Base-by-base conservation (phyloP, 2,113 vertebrate species). In the Phyllostomus discolor region DNA sequence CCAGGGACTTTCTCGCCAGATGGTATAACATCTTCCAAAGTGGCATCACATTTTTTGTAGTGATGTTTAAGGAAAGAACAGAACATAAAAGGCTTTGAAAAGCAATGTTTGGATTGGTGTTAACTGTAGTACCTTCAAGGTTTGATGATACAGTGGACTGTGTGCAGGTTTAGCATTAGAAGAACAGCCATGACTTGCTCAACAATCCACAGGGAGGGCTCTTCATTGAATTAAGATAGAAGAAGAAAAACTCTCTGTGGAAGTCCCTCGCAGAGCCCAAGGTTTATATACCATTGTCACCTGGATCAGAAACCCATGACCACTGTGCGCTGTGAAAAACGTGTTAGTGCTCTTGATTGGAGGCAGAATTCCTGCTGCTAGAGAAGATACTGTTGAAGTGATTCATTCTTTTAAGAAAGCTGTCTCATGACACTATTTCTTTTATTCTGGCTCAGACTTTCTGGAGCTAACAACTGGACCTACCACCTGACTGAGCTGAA, bases 391-490 rank as follows among this genome's bases (percentile, higher is more conserved):
- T 19, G 10, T 41, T 28, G 78, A 85, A 83, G 50, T 81, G 89
- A 86, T 81, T 79, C 93, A 33, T 79, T 93, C 59, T 88, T 94
- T 95, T 76, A 88, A 72, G 91, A 91, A 89, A 33, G 17, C 70
- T 81, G 9, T 70, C 66, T 72, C 24, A 4, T 76, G n/a, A 93
- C 92, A 67, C 12, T 64, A 26, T 72, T 54, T 57, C 52, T 54
- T 93, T 41, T 35, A 59, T 85, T 87, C 64, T 83, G 79, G 28
- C n/a, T 52, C 88, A 62, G 14, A 19, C 82, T 95, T 95, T 72
- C 64, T 84, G 75, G 48, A 80, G 31, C 54, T 31, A 35, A 22
- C 28, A 41, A 6, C 26, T 38, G 52, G 43, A 46, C 78, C 43
- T 46, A n/a, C n/a, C 46, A 2, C 66, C 31, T 59, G 50, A 88